Base-by-base conservation (phyloP, 2,888 invertebrate genomes). In the Corbicula japonica region DNA sequence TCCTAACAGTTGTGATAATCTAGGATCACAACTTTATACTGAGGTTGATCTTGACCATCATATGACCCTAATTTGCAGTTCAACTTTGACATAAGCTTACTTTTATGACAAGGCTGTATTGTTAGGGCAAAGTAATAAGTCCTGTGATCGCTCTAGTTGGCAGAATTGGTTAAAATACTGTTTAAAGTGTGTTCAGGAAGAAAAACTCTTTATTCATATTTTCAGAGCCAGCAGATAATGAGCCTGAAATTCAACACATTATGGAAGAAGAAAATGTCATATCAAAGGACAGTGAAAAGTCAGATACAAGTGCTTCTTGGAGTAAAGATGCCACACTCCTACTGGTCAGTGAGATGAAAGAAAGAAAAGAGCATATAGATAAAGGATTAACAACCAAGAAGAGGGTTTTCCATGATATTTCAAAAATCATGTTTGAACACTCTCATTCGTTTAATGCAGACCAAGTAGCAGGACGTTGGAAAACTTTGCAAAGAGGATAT, bases 321-420 rank as follows among this genome's bases (percentile, higher is more conserved):
- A 61, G 60, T 61, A 61, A 61, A 61, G 35, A 15, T 61, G 60
- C 60, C 35, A 61, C 60, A 61, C 60, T 61, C 41, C 23, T 61
- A 61, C 60, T 61, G 35, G 23, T 41, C n/a, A 61, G 23, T 23
- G 38, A 35, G 41, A 61, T 61, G 60, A 61, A 61, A 23, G 38
- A 18, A 23, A 18, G 60, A 61, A 61, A 61, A 61, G 60, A 61
- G 60, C 60, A 61, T 21, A 61, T 61, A 41, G 60, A 61, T 23
- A 61, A 61, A 41, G 60, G 60, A 61, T 61, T 61, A 23, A 61
- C 60, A 61, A 61, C 60, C 18, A 61, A 61, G 60, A 61, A 61
- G 60, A 61, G 60, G 60, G 60, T 61, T 38, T 61, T 61, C 23
- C 60, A 61, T n/a, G 60, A 61, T 41, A 61, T 61, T 61, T 35